Base-by-base conservation (phyloP, 2,113 vertebrate genomes). In the Abramis brama region DNA sequence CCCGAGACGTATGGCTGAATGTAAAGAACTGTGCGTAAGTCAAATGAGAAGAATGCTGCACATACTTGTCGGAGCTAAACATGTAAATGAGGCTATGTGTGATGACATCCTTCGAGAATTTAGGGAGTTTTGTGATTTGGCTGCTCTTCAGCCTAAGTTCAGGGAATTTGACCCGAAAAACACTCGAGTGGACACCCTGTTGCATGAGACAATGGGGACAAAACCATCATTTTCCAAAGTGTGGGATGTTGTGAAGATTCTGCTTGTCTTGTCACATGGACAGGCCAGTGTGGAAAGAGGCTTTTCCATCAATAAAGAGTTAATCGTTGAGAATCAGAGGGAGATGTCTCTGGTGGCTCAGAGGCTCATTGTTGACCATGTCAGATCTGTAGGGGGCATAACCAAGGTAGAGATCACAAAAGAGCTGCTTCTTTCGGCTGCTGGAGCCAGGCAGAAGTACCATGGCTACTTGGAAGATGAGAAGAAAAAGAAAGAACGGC, bases 41-140 rank as follows among this genome's bases (percentile, higher is more conserved):
- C 83, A 88, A 84, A 87, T 87, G 64, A 85, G n/a, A 52, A 89
- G 36, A 55, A 86, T 85, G 19, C 23, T 89, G 47, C 76, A 84
- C 71, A 71, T 45, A 70, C 84, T 82, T 57, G 83, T 88, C 55
- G 73, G 30, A 70, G 59, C 80, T 75, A 82, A 84, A 11, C 82
- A 86, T 8, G n/a, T 85, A 45, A 70, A 82, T 5, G 64, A 84
- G 85, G 39, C 81, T 21, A 45, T 85, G 75, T 89, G 68, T 60
- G 75, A 85, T 50, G 76, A 85, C 30, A 25, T 87, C 55, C 82
- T 84, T 8, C 57, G 79, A 82, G 85, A 85, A 66, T 77, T 84
- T 68, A 80, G 77, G 5, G 55, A 84, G 52, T 81, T 84, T 86
- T 89, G 85, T 84, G 82, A 74, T 50, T 64, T 25, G 21, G 50